A percentile compares a stretch with the other conserved stretches of the same genome.
Conservation (phyloP, 1,140 invertebrate species). For the Zaprionus taronus region DNA sequence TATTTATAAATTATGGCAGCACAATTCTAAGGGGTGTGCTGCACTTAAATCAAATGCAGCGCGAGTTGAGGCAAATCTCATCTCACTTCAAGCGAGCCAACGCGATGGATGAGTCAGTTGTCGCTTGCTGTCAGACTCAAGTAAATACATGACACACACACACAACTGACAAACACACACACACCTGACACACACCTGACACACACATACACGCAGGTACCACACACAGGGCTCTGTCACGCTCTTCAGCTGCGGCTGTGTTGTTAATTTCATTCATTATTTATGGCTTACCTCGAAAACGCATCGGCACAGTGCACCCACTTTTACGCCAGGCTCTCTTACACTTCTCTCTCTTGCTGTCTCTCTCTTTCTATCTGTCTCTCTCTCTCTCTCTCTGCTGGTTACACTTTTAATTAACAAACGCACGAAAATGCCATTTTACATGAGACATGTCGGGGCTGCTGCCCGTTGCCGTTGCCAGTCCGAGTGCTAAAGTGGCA, state of each 20-base stretch:
- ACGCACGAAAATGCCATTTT: constrained; percentile 78
- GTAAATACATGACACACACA: constrained; percentile 16
- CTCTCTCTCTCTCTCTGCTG: constrained; percentile 2
- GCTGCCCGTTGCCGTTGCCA: background rate
- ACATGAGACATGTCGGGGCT: constrained; percentile 57
- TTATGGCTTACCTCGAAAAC: constrained; percentile 82
- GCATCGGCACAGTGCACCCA: constrained; percentile 59
- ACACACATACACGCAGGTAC: background rate
- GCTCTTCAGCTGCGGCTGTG: constrained; percentile 44
- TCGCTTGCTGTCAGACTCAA: background rate
- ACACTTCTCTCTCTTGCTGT: background rate
- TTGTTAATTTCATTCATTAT: constrained; percentile 83
- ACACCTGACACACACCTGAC: background rate
- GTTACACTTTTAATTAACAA: constrained; percentile 79
- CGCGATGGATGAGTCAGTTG: constrained; percentile 17
- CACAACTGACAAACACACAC: background rate
- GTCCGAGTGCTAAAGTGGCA: constrained; percentile 31
- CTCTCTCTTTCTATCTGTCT: background rate
- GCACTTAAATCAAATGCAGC: constrained; percentile 5
- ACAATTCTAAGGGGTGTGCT: background rate
- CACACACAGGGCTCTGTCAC: constrained; percentile 23
- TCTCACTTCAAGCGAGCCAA: background rate
- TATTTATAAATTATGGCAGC: constrained; percentile 13
- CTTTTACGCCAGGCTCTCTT: constrained; percentile 9
- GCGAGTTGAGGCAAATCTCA: background rate